These are phyloP conservation scores for Trachelus troglodyta DNA, from an alignment of 2,888 invertebrate species.

Conservation along the genomic window DNA sequence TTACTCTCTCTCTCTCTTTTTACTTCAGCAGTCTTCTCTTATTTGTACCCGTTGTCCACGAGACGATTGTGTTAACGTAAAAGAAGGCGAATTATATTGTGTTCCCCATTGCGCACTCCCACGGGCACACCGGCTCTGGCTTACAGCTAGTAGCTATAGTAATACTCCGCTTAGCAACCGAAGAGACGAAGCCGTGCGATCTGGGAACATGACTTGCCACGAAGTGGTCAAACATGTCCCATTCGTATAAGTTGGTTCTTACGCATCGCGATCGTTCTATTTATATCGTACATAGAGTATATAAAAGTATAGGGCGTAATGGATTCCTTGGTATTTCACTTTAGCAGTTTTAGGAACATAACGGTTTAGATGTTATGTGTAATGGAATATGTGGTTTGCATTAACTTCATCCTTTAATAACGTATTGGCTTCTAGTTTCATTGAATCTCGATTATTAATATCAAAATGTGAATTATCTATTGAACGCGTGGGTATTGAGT, in stretches of 20 bases:
- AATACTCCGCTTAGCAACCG: conserved; percentile 15
- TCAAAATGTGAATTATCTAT: not conserved
- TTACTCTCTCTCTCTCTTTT: not conserved
- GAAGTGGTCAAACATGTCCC: conserved; percentile 35
- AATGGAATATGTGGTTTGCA: not conserved
- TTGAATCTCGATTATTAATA: not conserved
- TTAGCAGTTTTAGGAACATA: not conserved
- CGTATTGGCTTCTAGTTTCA: not conserved
- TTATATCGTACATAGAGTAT: conserved; percentile 22
- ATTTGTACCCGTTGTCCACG: not conserved
- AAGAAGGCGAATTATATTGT: not conserved
- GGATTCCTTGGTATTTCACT: not conserved
- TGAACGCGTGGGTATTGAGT: not conserved
- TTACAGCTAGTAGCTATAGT: not conserved
- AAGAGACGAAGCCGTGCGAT: conserved; percentile 7
- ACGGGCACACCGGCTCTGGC: not conserved
- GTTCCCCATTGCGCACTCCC: not conserved
- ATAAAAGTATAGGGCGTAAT: not conserved
- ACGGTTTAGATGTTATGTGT: not conserved
- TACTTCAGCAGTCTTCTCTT: not conserved
- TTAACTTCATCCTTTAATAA: not conserved
- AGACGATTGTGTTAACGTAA: not conserved
- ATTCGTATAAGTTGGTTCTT: conserved; percentile 18
- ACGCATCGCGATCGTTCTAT: conserved; percentile 27
- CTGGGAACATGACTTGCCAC: not conserved